A percentile compares a stretch with the other conserved stretches of the same genome.
Conservation (phyloP, 2,113 vertebrate species). For the Chinchilla lanigera region DNA sequence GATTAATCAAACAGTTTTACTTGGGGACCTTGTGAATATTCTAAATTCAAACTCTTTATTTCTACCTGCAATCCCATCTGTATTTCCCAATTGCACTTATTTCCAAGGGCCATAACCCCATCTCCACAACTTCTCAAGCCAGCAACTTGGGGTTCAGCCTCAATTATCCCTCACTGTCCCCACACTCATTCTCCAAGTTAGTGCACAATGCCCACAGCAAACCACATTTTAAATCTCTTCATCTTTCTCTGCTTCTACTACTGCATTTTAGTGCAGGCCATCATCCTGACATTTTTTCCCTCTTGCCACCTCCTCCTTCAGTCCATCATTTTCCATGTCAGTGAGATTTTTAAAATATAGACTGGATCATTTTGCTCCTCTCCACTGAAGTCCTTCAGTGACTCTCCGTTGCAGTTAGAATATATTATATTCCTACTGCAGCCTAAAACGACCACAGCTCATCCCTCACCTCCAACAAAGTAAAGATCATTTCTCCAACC, state of each 20-base stretch:
- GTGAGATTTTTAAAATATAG: neutral
- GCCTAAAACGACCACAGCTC: neutral
- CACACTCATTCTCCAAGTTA: neutral
- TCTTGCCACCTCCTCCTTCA: neutral
- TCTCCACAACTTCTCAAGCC: neutral
- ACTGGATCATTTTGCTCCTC: slow-evolving; percentile 7
- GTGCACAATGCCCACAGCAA: neutral
- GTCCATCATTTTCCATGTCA: neutral
- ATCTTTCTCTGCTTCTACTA: neutral
- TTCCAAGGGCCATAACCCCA: neutral
- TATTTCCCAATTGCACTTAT: neutral
- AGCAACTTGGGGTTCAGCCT: neutral
- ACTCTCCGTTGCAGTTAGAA: neutral
- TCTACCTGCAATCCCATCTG: neutral
- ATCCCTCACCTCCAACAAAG: neutral
- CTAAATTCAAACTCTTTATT: slow-evolving; percentile 3
- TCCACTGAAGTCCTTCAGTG: neutral
- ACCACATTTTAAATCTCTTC: neutral
- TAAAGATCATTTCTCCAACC: neutral
- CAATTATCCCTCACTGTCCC: neutral
- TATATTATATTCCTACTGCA: neutral
- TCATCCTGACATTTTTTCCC: neutral
- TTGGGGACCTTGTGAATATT: neutral
- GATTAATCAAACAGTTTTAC: neutral
- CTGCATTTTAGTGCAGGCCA: neutral